Conservation (phyloP, 2,113 vertebrate species). For the Empidonax alnorum region DNA sequence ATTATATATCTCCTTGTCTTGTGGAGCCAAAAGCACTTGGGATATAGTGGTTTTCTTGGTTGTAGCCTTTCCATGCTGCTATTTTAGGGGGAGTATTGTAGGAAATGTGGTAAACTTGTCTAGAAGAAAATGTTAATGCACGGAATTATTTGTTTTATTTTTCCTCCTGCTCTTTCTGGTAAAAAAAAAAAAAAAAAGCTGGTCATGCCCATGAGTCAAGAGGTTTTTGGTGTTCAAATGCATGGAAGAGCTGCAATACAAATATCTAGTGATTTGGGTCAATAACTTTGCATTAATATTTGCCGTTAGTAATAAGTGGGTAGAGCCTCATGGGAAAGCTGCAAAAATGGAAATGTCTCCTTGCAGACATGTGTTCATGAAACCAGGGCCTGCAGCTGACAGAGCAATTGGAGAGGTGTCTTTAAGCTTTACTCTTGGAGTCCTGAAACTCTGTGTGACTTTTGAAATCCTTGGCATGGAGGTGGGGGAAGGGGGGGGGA, state of each 20-base stretch:
- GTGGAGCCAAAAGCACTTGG: not conserved
- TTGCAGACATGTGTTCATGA: slow-evolving; percentile 57
- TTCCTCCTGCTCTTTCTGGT: not conserved
- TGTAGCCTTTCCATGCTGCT: not conserved
- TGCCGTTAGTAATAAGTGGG: slow-evolving; percentile 63
- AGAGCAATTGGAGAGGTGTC: slow-evolving; percentile 66
- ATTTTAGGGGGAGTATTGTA: not conserved
- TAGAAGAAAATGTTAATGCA: not conserved
- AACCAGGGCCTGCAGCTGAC: slow-evolving; percentile 56
- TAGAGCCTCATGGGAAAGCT: slow-evolving; percentile 63
- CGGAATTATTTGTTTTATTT: slow-evolving; percentile 5
- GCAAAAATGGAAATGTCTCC: slow-evolving; percentile 72
- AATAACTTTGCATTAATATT: slow-evolving; percentile 75
- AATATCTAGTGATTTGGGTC: slow-evolving; percentile 69
- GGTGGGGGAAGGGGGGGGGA: not conserved
- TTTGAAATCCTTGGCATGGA: not conserved
- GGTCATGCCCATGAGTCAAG: not conserved
- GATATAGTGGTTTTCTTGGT: not conserved
- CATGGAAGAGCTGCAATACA: slow-evolving; percentile 52
- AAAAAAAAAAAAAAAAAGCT: not conserved
- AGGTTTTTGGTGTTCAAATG: slow-evolving; percentile 48
- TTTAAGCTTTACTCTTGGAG: slow-evolving; percentile 52
- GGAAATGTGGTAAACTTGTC: not conserved
- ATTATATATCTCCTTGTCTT: not conserved
- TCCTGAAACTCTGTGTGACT: not conserved